These are phyloP conservation scores for Schizaphis graminum DNA, from an alignment of 2,888 invertebrate species.

Conservation along the genomic window DNA sequence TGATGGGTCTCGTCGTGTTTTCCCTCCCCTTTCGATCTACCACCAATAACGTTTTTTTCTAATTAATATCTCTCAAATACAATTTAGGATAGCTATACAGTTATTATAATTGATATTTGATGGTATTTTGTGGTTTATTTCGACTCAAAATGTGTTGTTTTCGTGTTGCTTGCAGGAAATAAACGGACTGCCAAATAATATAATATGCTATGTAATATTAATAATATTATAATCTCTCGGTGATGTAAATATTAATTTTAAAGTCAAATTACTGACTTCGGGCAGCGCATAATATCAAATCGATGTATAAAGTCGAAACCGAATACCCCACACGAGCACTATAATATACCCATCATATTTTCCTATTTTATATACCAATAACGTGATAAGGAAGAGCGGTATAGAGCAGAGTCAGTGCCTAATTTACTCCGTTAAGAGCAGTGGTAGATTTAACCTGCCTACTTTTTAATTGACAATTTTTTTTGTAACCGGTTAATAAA, in stretches of 20 bases:
- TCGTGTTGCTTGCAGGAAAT: background rate
- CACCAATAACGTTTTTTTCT: background rate
- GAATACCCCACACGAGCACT: background rate
- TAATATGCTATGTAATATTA: no score
- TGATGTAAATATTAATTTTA: background rate
- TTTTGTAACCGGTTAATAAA: no score
- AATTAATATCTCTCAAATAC: background rate
- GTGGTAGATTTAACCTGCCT: background rate
- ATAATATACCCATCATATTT: background rate
- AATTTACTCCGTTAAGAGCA: background rate
- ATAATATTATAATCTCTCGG: background rate
- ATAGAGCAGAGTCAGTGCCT: background rate
- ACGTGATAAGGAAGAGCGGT: background rate
- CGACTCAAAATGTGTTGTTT: background rate
- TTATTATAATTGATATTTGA: background rate
- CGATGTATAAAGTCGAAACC: background rate
- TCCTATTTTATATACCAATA: background rate
- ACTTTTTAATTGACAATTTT: no score
- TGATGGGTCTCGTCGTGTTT: background rate
- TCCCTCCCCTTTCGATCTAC: background rate
- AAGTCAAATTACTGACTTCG: background rate
- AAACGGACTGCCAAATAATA: background rate
- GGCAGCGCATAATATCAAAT: background rate
- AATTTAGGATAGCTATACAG: background rate
- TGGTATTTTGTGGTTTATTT: background rate